Evolutionary conservation across 1,140 invertebrate genomes (phyloP).

Genomic region (Antheraea pernyi): DNA sequence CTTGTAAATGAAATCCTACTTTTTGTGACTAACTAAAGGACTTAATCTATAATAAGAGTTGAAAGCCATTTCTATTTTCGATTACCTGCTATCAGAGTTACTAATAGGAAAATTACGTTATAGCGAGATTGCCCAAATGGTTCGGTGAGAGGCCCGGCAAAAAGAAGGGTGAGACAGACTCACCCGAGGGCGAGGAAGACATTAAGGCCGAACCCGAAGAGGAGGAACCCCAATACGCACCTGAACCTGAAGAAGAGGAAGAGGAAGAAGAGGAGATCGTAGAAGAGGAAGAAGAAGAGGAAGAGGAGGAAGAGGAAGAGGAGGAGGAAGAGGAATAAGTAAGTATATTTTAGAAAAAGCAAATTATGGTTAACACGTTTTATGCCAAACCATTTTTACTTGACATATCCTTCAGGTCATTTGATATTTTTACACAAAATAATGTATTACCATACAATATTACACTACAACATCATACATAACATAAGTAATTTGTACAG

Average conservation of each 20-base stretch:
- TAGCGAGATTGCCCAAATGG: conserved; percentile 95
- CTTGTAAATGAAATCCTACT: background rate
- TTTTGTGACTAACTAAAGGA: background rate
- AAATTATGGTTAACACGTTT: too few species aligned
- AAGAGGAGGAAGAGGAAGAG: conserved; percentile 81
- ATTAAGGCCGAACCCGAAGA: conserved; percentile 87
- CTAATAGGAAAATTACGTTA: too few species aligned
- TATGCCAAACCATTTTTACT: too few species aligned
- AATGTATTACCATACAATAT: too few species aligned
- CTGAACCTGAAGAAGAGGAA: conserved; percentile 84
- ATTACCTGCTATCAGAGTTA: too few species aligned
- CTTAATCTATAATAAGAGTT: background rate
- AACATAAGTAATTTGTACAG: too few species aligned
- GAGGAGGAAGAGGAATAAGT: too few species aligned
- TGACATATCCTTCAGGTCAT: too few species aligned
- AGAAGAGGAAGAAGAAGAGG: conserved; percentile 86
- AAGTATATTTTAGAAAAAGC: too few species aligned
- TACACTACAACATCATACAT: too few species aligned
- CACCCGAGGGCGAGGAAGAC: conserved; percentile 93
- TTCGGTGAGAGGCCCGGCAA: conserved; percentile 96
- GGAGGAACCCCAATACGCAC: conserved; percentile 85
- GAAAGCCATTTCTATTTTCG: background rate
- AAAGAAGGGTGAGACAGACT: conserved; percentile 91
- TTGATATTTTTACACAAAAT: too few species aligned
- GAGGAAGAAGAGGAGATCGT: conserved; percentile 83